Base-by-base conservation (phyloP, 2,113 vertebrate genomes). In the Prietella phreatophila region DNA sequence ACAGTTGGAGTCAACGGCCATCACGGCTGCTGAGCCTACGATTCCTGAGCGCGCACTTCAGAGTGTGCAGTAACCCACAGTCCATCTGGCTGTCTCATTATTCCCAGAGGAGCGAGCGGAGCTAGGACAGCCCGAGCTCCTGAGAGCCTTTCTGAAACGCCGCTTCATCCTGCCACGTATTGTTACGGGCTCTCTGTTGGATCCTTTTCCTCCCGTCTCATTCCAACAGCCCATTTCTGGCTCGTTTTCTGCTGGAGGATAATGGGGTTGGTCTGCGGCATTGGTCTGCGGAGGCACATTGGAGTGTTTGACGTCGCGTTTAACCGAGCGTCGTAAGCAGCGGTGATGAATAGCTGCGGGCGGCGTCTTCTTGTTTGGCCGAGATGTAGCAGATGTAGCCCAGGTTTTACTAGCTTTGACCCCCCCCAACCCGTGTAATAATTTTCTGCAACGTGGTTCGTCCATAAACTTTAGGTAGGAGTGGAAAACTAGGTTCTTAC, bases 1-100 rank as follows among this genome's bases (percentile, higher is more conserved):
- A 93, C 93, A 94, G 93, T 93, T 94, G 93, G 92, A 95, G 92
- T 90, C 93, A 92, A 93, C 93, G 90, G 87, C 88, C 67, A 88
- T 87, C 85, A 83, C 85, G 91, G 92, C 89, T 93, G 92, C 93
- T 92, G 90, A 91, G 93, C 92, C 91, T 92, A 93, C 88, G 25
- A 53, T 87, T 83, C 53, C 85, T 89, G 89, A 86, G 79, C 50
- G 67, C 53, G 87, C 91, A 85, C 91, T 84, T 39, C 78, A 76
- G 84, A 60, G 71, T 13, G 14, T 19, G 73, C 56, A 56, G 53
- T 85, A 85, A 85, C 83, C 73, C 58, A 22, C 83, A 55, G 58
- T 75, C 85, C 89, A 89, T 82, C 89, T 89, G 85, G 36, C 63
- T 55, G 53, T 30, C 81, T 89, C 90, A 93, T 93, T 94, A 93